These are phyloP conservation scores for Heteractis magnifica DNA, from an alignment of 92 coral and sea anemone species.

Conservation along the genomic window DNA sequence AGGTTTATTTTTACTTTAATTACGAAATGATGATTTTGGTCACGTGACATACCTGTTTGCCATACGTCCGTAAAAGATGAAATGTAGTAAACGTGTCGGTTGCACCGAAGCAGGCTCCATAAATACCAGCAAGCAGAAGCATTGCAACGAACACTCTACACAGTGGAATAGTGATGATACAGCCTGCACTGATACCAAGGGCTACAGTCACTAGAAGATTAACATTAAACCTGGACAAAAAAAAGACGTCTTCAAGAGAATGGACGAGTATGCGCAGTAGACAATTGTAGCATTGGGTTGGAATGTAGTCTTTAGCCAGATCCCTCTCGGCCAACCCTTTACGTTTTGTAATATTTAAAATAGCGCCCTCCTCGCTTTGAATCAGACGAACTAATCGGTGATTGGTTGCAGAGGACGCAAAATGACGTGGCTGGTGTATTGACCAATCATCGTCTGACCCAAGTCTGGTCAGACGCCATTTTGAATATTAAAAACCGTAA, in stretches of 20 bases:
- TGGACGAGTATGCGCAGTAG: neutral
- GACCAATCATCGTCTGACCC: no score
- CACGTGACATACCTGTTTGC: slow-evolving; percentile 63
- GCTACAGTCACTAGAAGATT: slow-evolving; percentile 74
- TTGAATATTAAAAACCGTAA: no score
- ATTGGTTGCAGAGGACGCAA: no score
- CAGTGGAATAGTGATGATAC: slow-evolving; percentile 82
- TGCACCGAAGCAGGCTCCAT: slow-evolving; percentile 91
- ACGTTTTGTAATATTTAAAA: no score
- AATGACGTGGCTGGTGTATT: no score
- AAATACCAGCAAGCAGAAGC: slow-evolving; percentile 77
- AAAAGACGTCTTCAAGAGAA: neutral
- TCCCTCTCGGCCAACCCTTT: no score
- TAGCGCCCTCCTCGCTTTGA: no score
- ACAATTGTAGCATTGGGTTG: neutral
- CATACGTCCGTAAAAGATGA: slow-evolving; percentile 79
- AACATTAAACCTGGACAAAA: slow-evolving; percentile 64
- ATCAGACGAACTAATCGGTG: no score
- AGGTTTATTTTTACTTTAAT: no score
- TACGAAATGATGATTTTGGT: no score
- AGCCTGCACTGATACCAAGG: slow-evolving; percentile 78
- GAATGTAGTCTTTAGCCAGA: no score
- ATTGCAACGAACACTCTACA: slow-evolving; percentile 61
- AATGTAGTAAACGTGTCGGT: slow-evolving; percentile 86
- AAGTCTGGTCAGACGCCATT: no score